Evolutionary conservation across 2,797 vertebrate genomes (phyloP).

Genomic region (Trichosurus vulpecula): DNA sequence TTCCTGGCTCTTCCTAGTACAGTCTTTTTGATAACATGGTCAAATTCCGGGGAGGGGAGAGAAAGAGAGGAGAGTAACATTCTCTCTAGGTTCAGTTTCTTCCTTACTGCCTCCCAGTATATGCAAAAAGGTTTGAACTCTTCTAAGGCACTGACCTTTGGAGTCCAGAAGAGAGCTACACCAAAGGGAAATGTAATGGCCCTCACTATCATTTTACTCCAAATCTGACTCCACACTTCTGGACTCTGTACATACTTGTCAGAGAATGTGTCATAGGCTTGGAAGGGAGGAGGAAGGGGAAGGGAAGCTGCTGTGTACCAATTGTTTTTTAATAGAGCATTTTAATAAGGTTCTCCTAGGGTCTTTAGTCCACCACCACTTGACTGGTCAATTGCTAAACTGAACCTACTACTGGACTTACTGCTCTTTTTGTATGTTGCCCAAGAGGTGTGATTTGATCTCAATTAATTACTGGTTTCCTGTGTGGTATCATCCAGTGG

Average conservation of each 20-base stretch:
- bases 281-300: not conserved
- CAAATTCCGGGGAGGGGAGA: not conserved
- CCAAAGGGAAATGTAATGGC: not conserved
- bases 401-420: not conserved
- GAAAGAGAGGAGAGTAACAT: not conserved
- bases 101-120: not conserved
- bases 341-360: not conserved
- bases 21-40: not conserved
- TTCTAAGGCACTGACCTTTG: not conserved
- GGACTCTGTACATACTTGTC: not conserved
- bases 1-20: not conserved
- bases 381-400: not conserved
- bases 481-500: not conserved
- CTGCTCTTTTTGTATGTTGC: not conserved
- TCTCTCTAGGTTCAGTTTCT: not conserved
- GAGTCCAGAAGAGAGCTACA: not conserved
- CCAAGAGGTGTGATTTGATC: not conserved
- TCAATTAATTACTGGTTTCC: not conserved
- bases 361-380: not conserved
- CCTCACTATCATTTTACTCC: not conserved
- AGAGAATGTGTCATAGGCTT: not conserved
- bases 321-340: not conserved
- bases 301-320: not conserved
- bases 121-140: not conserved
- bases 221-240: not conserved